phyloP scores from a whole-genome alignment of 2,888 invertebrate genomes.

The Catotricha subobsoleta region DNA sequence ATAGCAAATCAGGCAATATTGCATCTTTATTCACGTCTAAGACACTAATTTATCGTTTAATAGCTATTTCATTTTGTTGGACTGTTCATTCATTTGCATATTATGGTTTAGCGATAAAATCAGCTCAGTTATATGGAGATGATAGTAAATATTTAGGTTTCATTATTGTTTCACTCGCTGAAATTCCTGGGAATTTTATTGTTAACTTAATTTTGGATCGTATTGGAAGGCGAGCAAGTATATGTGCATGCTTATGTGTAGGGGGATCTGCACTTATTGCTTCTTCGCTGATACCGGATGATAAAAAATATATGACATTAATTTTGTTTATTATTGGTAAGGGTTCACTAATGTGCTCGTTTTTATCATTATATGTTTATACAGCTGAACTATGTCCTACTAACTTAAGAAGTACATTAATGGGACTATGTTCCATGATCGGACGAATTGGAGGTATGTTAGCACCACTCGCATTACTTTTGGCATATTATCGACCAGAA shows the following conservation, averaged over 20 bases:
- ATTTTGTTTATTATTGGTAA: conserved; percentile 32
- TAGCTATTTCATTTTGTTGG: conserved; percentile 59
- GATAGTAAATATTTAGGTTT: conserved; percentile 55
- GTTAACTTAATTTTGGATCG: conserved; percentile 40
- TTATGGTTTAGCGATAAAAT: conserved; percentile 62
- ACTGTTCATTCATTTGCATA: conserved; percentile 60
- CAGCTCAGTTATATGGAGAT: conserved; percentile 52
- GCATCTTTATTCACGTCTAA: conserved; percentile 7
- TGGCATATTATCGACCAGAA: not conserved
- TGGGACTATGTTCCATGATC: conserved; percentile 2
- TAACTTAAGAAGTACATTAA: conserved; percentile 35
- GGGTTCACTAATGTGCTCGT: conserved; percentile 38
- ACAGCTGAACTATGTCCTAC: conserved; percentile 48
- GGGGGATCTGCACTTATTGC: conserved; percentile 28
- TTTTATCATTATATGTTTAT: conserved; percentile 39
- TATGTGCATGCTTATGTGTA: conserved; percentile 40
- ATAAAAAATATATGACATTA: not conserved
- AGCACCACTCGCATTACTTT: not conserved
- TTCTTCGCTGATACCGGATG: not conserved
- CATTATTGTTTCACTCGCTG: conserved; percentile 36
- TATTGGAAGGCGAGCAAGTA: conserved; percentile 44
- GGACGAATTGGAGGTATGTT: not conserved
- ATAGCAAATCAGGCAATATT: not conserved
- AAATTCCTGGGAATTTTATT: conserved; percentile 60
- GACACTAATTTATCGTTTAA: conserved; percentile 22